These are phyloP conservation scores for Melanotaenia duboulayi DNA, from an alignment of 2,113 vertebrate species.

Conservation along the genomic window DNA sequence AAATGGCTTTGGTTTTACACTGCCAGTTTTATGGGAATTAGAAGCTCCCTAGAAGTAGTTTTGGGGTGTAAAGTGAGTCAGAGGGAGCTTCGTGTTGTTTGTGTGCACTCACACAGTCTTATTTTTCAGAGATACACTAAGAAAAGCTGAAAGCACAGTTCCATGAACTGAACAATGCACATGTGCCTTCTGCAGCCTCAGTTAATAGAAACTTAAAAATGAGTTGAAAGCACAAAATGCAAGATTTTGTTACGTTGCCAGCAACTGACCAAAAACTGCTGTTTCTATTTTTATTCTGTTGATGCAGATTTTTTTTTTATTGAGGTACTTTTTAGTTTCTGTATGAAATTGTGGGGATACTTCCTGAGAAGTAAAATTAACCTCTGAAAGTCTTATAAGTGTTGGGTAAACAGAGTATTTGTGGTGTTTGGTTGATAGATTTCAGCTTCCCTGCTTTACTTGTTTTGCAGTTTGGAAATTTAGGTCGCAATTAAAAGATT, in stretches of 20 bases:
- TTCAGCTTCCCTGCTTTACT: conserved; percentile 43
- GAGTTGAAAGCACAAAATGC: conserved; percentile 60
- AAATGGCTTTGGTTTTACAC: conserved; percentile 73
- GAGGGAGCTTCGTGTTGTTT: conserved; percentile 24
- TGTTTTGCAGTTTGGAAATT: conserved; percentile 57
- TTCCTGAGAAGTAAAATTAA: not conserved
- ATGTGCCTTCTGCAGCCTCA: conserved; percentile 72
- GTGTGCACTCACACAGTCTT: conserved; percentile 26
- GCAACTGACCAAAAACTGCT: conserved; percentile 73
- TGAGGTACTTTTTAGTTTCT: conserved; percentile 26
- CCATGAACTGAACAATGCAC: conserved; percentile 49
- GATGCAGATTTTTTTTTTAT: conserved; percentile 34
- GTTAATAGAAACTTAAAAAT: conserved; percentile 16
- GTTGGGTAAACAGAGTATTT: conserved; percentile 14
- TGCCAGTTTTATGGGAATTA: conserved; percentile 35
- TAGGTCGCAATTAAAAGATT: conserved; percentile 60
- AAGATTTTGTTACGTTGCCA: conserved; percentile 56
- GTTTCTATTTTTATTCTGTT: conserved; percentile 48
- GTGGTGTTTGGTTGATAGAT: conserved; percentile 26
- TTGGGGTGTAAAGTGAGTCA: not conserved
- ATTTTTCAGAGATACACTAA: conserved; percentile 38
- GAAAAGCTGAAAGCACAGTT: conserved; percentile 50
- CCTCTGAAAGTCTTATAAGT: not conserved
- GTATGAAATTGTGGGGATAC: not conserved
- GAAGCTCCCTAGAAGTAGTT: not conserved